Evolutionary conservation across 2,888 invertebrate species (phyloP).

Genomic region (Steinernema scapterisci): DNA sequence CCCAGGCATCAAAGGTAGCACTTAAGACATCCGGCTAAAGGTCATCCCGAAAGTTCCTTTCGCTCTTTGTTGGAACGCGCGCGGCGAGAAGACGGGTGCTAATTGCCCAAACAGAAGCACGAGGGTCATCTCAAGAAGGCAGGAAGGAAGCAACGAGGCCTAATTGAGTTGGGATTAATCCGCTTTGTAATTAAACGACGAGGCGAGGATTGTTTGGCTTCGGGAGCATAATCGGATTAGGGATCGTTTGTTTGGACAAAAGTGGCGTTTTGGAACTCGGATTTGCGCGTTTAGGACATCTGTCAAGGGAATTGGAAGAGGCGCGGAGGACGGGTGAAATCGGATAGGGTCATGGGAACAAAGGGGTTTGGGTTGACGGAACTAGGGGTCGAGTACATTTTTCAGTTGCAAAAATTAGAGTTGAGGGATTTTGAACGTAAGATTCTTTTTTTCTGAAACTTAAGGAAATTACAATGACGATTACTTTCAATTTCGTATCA

Average conservation of each 20-base stretch:
- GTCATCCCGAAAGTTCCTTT: constrained; percentile 27
- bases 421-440: too few relatives aligned
- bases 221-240: constrained; percentile 20
- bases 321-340: too few relatives aligned
- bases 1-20: not conserved
- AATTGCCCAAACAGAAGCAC: constrained; percentile 25
- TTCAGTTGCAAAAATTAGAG: too few relatives aligned
- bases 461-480: too few relatives aligned
- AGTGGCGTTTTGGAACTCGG: constrained; percentile 21
- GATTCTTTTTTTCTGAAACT: too few relatives aligned
- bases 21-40: constrained; percentile 27
- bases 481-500: too few relatives aligned
- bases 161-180: constrained; percentile 20
- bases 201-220: constrained; percentile 8
- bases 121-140: not conserved
- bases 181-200: constrained; percentile 30
- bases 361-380: too few relatives aligned
- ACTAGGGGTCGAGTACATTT: too few relatives aligned
- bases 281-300: not conserved
- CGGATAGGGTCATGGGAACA: too few relatives aligned
- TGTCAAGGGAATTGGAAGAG: too few relatives aligned
- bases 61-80: not conserved
- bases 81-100: constrained; percentile 4
- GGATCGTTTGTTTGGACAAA: constrained; percentile 17
- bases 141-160: not conserved